Evolutionary conservation across 1,140 invertebrate genomes (phyloP).

Genomic region (Conus ventricosus): DNA sequence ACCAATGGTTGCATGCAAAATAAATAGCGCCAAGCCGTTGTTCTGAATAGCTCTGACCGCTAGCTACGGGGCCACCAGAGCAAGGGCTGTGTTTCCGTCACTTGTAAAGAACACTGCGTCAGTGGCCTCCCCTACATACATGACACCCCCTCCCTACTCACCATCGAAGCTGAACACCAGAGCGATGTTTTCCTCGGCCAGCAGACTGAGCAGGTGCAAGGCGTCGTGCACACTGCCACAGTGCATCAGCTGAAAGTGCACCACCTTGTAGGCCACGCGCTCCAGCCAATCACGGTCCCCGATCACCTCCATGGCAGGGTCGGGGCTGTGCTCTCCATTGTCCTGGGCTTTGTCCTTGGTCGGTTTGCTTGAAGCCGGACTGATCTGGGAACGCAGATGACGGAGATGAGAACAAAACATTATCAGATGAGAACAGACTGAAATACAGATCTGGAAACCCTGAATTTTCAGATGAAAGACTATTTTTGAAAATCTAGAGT

Average conservation of each 20-base stretch:
- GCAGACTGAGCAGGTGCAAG: constrained; percentile 56
- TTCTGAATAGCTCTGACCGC: too few species aligned
- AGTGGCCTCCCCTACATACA: too few species aligned
- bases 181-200: constrained; percentile 63
- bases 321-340: neutral
- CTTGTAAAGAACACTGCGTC: too few species aligned
- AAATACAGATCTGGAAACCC: too few species aligned
- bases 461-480: too few species aligned
- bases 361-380: neutral
- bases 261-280: constrained; percentile 53
- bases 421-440: too few species aligned
- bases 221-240: constrained; percentile 53
- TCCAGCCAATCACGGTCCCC: constrained; percentile 64
- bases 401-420: too few species aligned
- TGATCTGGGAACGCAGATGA: neutral
- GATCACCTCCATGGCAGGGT: constrained; percentile 34
- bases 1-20: too few species aligned
- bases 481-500: too few species aligned
- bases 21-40: too few species aligned
- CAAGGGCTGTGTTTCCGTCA: too few species aligned
- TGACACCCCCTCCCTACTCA: constrained; percentile 33
- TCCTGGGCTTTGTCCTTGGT: neutral
- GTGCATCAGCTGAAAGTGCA: constrained; percentile 56
- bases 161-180: constrained; percentile 68
- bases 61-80: too few species aligned